Evolutionary conservation across 2,797 vertebrate genomes (phyloP), one percentile per base, ranked within the genome.

Genomic region (Petrocephalus schoutedeni): DNA sequence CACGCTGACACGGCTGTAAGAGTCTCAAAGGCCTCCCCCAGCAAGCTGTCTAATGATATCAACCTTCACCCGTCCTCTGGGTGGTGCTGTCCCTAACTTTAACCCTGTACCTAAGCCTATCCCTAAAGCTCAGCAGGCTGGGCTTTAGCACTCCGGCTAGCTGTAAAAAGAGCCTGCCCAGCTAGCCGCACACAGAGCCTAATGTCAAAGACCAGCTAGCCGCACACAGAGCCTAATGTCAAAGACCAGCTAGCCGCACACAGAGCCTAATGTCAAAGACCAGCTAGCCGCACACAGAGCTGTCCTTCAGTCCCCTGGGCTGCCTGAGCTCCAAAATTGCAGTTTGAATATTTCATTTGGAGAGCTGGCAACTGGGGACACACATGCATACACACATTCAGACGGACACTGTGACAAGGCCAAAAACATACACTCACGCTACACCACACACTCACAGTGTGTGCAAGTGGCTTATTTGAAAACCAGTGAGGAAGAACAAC

Each of bases 311-410:
- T 53, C 53, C 23, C 67, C 67, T 23, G 88, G 19, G 83, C 41
- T 23, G 3, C 12, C 41, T 41, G 36, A 49, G 51, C 86, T 89
- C 23, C 2, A 36, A 36, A 83, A 56, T 21, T 9, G 54, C 3
- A 19, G 36, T 45, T 87, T 89, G 28, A 58, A 89, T 87, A 87
- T 89, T 89, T 89, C 85, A 89, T 53, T 53, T 59, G 71, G 56
- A 83, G 67, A 36, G 67, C 67, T 88, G 88, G 6, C 36, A 56
- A 56, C 84, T 21, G 0, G n/a, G 45, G 32, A 84, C 45, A 85
- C 83, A 16, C 61, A 74, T 2, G 45, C 7, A 51, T 45, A 64
- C 45, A 61, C 80, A 59, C 41, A 54, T 56, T 32, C 23, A 58
- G 19, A 58, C 28, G 41, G n/a, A 58, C 16, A 74, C 51, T 67